These are phyloP conservation scores for Agrotis segetum DNA, from an alignment of 2,888 invertebrate species.

Conservation along the genomic window DNA sequence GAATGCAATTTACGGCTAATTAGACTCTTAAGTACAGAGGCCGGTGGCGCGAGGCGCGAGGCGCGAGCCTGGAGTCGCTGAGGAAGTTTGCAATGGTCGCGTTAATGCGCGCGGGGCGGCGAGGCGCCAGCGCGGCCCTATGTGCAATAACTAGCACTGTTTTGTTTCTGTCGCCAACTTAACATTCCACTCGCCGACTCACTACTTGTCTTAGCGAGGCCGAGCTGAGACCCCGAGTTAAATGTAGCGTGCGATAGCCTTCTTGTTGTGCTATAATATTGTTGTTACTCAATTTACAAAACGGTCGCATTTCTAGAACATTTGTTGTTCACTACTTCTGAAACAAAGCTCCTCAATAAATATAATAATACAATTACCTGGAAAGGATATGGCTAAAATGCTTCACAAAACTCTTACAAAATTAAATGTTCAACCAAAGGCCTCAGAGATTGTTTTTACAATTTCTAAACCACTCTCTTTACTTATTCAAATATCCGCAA, in stretches of 20 bases:
- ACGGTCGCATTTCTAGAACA: background rate
- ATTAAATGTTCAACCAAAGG: slow-evolving; percentile 70
- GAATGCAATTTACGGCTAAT: slow-evolving; percentile 89
- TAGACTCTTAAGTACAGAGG: slow-evolving; percentile 87
- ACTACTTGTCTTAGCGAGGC: slow-evolving; percentile 52
- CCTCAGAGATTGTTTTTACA: slow-evolving; percentile 75
- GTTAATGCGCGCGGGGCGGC: slow-evolving; percentile 72
- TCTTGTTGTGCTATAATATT: slow-evolving; percentile 35
- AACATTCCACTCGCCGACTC: slow-evolving; percentile 55
- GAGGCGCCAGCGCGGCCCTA: slow-evolving; percentile 66
- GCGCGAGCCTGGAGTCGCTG: slow-evolving; percentile 66
- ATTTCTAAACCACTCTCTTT: slow-evolving; percentile 75
- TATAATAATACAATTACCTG: slow-evolving; percentile 44
- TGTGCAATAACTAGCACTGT: slow-evolving; percentile 76
- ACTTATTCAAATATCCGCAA: slow-evolving; percentile 79
- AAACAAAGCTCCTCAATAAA: slow-evolving; percentile 13
- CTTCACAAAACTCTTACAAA: slow-evolving; percentile 55
- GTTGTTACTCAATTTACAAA: slow-evolving; percentile 25
- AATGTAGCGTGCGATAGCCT: slow-evolving; percentile 47
- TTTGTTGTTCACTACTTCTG: slow-evolving; percentile 2
- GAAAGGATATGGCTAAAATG: slow-evolving; percentile 33
- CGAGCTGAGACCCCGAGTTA: slow-evolving; percentile 20
- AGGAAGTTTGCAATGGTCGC: slow-evolving; percentile 80
- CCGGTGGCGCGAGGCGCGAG: slow-evolving; percentile 69
- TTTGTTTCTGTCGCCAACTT: slow-evolving; percentile 71